Evolutionary conservation across 2,888 invertebrate species (phyloP).

Genomic region (Pseudeuparius sepicola): DNA sequence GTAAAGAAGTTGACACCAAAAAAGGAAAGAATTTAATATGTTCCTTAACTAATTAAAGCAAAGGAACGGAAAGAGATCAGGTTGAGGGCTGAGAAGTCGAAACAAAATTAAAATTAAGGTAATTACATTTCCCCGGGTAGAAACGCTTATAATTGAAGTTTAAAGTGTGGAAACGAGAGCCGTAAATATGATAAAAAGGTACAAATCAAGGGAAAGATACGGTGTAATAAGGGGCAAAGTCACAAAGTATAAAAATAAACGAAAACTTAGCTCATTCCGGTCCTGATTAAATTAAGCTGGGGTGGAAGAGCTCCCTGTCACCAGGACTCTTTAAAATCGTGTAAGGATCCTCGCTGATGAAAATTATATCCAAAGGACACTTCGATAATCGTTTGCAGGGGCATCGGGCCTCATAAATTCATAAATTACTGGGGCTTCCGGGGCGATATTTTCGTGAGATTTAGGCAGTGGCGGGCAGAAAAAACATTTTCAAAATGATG

Average conservation of each 20-base stretch:
- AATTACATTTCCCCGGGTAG: conserved; percentile 26
- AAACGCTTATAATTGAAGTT: conserved; percentile 28
- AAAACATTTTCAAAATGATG: no score
- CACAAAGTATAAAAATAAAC: conserved; percentile 35
- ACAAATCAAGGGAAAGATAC: conserved; percentile 25
- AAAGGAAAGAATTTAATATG: no score
- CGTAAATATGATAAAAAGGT: conserved; percentile 27
- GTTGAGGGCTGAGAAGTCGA: no score
- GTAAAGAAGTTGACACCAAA: no score
- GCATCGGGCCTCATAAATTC: no score
- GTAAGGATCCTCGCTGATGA: conserved; percentile 27
- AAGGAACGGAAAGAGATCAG: no score
- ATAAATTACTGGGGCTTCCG: no score
- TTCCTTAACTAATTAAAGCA: no score
- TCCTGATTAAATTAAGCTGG: conserved; percentile 34
- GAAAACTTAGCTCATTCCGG: conserved; percentile 34
- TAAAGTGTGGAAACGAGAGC: conserved; percentile 26
- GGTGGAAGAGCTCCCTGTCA: conserved; percentile 30
- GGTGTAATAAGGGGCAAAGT: conserved; percentile 29
- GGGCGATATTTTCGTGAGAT: no score
- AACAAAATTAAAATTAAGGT: conserved; percentile 19
- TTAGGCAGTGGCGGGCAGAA: no score
- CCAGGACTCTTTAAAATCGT: conserved; percentile 29
- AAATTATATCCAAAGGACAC: conserved; percentile 28
- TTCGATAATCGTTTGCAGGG: no score